Base-by-base conservation (phyloP, 1,140 invertebrate genomes). In the Diabrotica virgifera region DNA sequence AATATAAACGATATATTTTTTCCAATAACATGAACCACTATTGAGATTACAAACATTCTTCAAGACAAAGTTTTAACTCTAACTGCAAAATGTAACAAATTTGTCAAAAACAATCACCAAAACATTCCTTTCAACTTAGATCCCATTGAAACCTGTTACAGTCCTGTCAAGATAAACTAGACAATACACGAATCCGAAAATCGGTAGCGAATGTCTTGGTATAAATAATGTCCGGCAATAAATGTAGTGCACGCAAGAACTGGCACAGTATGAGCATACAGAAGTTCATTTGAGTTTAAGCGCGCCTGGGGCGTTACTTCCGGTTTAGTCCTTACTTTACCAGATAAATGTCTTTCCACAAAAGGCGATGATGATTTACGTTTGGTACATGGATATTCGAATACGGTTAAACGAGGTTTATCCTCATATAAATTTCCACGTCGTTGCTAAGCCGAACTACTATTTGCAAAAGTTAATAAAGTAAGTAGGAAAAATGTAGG, bases 311-410 rank as follows among this genome's bases (percentile, higher is more conserved):
- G 67, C 63, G 67, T 68, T 62, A 54, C 60, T 54, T 59, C 66
- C 66, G 62, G 62, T 67, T 63, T 59, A 58, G 63, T 56, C 59
- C 66, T 67, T 68, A 63, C 55, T 65, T 59, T 57, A 59, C 58
- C 62, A 68, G 67, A 68, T 68, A 65, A 68, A 68, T 68, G 67
- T 68, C 67, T 64, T 62, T 59, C 51, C 63, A 68, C 67, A 68
- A 68, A 68, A 68, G 67, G 62, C 67, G 61, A 68, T 68, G 67
- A 65, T 68, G 63, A 68, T 68, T 68, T 68, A 68, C 62, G 56
- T 51, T 61, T 37, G 59, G 36, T 64, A 65, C 67, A 68, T 55
- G 55, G 66, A 68, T 64, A 61, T 40, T 54, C 51, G 52, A 62
- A 64, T 59, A 63, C 24, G 63, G n/a, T 53, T 53, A 24, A 8